These are phyloP conservation scores for Odontamblyopus rebecca DNA, from an alignment of 2,797 vertebrate species.

Conservation along the genomic window DNA sequence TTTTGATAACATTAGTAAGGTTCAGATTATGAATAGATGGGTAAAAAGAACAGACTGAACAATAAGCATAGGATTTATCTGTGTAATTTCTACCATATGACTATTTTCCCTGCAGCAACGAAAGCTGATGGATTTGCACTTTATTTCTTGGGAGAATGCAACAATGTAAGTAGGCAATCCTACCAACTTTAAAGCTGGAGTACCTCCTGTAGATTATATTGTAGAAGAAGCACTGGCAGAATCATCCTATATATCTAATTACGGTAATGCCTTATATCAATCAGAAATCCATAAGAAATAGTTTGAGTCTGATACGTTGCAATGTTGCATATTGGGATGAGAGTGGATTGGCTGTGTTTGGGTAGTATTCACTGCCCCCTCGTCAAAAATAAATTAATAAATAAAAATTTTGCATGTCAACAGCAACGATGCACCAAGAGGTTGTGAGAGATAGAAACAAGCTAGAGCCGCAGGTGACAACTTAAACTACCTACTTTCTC, in stretches of 20 bases:
- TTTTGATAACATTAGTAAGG: neutral
- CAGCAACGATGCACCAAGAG: too few species aligned
- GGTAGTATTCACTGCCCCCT: too few species aligned
- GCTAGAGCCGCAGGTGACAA: too few species aligned
- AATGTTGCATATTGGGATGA: neutral
- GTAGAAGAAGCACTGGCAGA: neutral
- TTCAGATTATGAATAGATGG: neutral
- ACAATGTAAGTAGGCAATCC: slow-evolving; percentile 88
- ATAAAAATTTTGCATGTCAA: too few species aligned
- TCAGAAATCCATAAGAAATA: neutral
- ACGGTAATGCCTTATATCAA: neutral
- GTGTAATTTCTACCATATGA: slow-evolving; percentile 5
- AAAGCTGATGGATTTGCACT: slow-evolving; percentile 99
- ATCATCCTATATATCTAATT: neutral
- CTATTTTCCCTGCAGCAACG: slow-evolving; percentile 83
- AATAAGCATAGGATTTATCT: neutral
- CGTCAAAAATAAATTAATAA: too few species aligned
- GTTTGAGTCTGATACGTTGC: neutral
- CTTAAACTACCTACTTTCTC: too few species aligned
- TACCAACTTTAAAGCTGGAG: neutral
- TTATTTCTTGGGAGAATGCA: slow-evolving; percentile 99
- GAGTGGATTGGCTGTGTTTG: neutral
- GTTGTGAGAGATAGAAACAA: too few species aligned
- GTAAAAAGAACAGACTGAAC: neutral
- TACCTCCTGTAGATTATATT: neutral